These are phyloP conservation scores for Bos indicus DNA, from an alignment of 2,113 vertebrate species.

Conservation along the genomic window DNA sequence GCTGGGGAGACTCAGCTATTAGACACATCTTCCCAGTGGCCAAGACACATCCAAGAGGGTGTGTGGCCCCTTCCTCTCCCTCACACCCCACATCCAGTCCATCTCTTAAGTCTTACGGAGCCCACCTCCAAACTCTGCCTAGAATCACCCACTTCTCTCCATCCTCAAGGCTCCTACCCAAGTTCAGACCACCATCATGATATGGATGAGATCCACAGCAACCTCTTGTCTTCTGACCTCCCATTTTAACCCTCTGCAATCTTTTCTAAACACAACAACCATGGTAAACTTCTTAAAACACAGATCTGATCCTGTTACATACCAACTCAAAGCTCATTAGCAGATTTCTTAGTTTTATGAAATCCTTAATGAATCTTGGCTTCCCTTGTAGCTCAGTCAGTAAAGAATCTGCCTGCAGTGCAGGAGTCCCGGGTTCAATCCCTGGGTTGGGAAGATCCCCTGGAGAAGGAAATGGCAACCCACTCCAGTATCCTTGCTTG, in stretches of 20 bases:
- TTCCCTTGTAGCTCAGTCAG: background rate
- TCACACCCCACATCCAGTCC: background rate
- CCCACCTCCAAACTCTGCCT: background rate
- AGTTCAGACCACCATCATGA: background rate
- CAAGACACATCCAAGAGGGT: background rate
- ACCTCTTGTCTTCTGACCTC: background rate
- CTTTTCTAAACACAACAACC: background rate
- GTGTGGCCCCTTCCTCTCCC: background rate
- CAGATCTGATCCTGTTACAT: background rate
- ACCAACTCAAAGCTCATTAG: background rate
- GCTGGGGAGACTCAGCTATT: background rate
- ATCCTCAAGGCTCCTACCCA: background rate
- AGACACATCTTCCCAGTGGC: background rate
- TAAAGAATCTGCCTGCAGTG: background rate
- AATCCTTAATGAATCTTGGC: background rate
- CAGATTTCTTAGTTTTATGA: background rate
- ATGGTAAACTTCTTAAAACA: background rate
- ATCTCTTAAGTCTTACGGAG: background rate
- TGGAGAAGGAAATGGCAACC: background rate
- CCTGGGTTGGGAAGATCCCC: background rate
- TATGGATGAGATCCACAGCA: background rate
- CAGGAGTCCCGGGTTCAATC: rapidly evolving
- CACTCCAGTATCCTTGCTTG: background rate
- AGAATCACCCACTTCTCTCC: background rate
- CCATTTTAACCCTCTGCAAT: background rate